Base-by-base conservation (phyloP, 2,113 vertebrate species). In the Bungarus multicinctus region DNA sequence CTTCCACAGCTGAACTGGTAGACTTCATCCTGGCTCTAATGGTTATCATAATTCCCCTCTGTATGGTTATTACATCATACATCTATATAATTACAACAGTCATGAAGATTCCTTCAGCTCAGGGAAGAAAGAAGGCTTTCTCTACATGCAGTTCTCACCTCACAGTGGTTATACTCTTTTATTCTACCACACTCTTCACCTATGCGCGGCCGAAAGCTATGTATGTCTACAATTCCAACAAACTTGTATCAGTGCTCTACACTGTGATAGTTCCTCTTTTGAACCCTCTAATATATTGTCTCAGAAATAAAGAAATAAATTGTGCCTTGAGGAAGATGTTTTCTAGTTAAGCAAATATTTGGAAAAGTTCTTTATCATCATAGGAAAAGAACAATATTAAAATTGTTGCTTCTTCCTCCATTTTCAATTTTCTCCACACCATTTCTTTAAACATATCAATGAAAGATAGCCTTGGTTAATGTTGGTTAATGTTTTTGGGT, bases 141-240 rank as follows among this genome's bases (percentile, higher is more conserved):
- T 98, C 97, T 23, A 98, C 98, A 34, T 98, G 97, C 55, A 96
- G 96, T 87, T 98, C 97, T 39, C 97, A 98, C 85, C 89, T 97
- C 58, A 91, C 93, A 0, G 89, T 97, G 3, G 97, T 98, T 20
- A 86, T 94, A 50, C 27, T 97, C 23, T 98, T 97, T 90, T 98
- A 97, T 20, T 97, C 96, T 14, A 98, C 96, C 3, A 97, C 97
- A 0, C 97, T 97, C 23, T 97, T 97, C 94, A 97, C 97, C 14
- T 98, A 98, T 0, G 90, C 93, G 87, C 88, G 60, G 0, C 97
- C 97, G 1, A 98, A 98, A 88, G 94, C 94, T 64, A 97, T 97
- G 96, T 97, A 98, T 2, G 91, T 95, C 85, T 96, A 97, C 1
- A 95, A 54, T 9, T 95, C 95, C 0, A 97, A 97, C 95, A 98